Base-by-base conservation (phyloP, 2,888 invertebrate genomes). In the Lithophane socia region DNA sequence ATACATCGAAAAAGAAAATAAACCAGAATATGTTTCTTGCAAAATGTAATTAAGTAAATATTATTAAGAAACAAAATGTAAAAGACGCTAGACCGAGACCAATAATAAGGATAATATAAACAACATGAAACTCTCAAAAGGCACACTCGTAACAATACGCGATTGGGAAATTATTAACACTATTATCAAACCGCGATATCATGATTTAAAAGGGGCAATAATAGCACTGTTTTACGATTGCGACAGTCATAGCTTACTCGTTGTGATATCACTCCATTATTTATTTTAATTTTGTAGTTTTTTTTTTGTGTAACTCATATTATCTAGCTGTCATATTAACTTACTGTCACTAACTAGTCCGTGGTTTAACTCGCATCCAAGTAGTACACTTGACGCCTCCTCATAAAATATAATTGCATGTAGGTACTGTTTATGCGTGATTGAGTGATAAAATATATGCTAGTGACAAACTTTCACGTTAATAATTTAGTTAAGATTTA, bases 41-140 rank as follows among this genome's bases (percentile, higher is more conserved):
- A 44, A 73, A 80, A 52, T 64, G 3, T 65, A 68, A 80, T 82
- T 68, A 54, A 37, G 37, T 37, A 37, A 64, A 81, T 75, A 70
- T 84, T 80, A 72, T n/a, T 75, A 68, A 18, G 24, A 56, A 66
- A 44, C 24, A 60, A 63, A 77, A 47, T 58, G 16, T 66, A 67
- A 70, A 70, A 67, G 29, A 73, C 54, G 42, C 54, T 24, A 66
- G 49, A 47, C 37, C 18, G 42, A 77, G 47, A 73, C 52, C 66
- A 83, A n/a, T 85, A 85, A 82, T 77, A 73, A 67, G 37, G n/a
- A 61, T 63, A 52, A 37, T 52, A n/a, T 18, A 12, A 56, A 16
- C n/a, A 52, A 0, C 0, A 18, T 54, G 12, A 24, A 24, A 60
- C 9, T 44, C 0, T 21, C 73, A 77, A 83, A 82, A 83, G 72